phyloP scores from a whole-genome alignment of 2,113 vertebrate species.

The Polypterus senegalus region DNA sequence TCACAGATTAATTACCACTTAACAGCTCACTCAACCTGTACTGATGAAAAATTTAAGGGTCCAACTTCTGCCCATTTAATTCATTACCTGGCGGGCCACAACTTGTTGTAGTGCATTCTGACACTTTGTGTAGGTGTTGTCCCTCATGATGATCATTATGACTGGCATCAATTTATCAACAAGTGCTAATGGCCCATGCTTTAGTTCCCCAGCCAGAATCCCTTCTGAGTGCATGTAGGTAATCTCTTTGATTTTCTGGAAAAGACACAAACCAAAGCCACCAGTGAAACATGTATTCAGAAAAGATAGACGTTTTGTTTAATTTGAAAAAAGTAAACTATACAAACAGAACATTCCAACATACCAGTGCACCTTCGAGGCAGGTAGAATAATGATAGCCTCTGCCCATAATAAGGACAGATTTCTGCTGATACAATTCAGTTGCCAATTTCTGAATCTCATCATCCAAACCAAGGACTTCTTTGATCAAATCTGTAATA shows the following conservation, averaged over 20 bases:
- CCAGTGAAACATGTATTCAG: too few species aligned
- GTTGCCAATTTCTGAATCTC: conserved; percentile 88
- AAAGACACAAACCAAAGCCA: not conserved
- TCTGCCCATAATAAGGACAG: conserved; percentile 92
- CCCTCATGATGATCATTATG: conserved; percentile 98
- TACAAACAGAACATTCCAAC: not conserved
- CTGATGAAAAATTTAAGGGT: too few species aligned
- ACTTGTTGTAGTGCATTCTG: conserved; percentile 96
- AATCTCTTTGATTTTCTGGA: conserved; percentile 96
- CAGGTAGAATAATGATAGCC: conserved; percentile 95
- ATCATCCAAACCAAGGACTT: conserved; percentile 85
- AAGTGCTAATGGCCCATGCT: conserved; percentile 83
- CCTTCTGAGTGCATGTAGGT: conserved; percentile 98
- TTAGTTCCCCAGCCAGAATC: conserved; percentile 90
- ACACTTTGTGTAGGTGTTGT: conserved; percentile 86
- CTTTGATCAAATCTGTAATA: conserved; percentile 78
- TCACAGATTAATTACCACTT: too few species aligned
- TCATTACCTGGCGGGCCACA: conserved; percentile 72
- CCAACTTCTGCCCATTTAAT: too few species aligned
- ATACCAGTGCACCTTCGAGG: conserved; percentile 87
- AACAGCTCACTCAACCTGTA: too few species aligned
- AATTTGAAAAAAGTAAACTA: not conserved
- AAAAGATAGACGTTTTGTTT: not conserved
- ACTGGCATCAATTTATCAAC: conserved; percentile 97
- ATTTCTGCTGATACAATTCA: conserved; percentile 93